Percentiles rank a stretch among this genome's conserved stretches.
Conservation (phyloP, 2,888 invertebrate species). For the Drosophila infuscata region DNA sequence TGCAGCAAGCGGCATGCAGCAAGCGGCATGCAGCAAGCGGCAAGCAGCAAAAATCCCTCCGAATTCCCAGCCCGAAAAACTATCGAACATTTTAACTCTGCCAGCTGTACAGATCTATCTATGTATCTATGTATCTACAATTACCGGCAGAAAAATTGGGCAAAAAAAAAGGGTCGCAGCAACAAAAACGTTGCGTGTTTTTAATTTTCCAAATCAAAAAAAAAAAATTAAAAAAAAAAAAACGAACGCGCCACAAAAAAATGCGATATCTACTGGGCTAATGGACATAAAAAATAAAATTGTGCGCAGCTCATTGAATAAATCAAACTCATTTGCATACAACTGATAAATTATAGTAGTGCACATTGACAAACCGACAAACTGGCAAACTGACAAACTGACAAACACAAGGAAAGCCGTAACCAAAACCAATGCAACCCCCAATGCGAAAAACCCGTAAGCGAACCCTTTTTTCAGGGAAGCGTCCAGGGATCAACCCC, state of each 20-base stretch:
- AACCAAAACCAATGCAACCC: slow-evolving; percentile 59
- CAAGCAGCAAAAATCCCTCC: slow-evolving; percentile 8
- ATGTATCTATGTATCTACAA: background rate
- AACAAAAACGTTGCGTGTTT: slow-evolving; percentile 10
- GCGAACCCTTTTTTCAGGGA: slow-evolving; percentile 55
- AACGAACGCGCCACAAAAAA: background rate
- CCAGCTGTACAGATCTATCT: slow-evolving; percentile 54
- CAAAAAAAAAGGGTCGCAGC: slow-evolving; percentile 33
- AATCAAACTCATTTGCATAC: slow-evolving; percentile 81
- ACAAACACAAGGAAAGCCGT: slow-evolving; percentile 7
- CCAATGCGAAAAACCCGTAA: slow-evolving; percentile 13
- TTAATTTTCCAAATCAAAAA: slow-evolving; percentile 21
- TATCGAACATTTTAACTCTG: slow-evolving; percentile 30
- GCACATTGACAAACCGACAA: slow-evolving; percentile 55
- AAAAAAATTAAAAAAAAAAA: slow-evolving; percentile 19
- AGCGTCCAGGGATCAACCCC: slow-evolving; percentile 37
- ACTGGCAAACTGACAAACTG: slow-evolving; percentile 6
- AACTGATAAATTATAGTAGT: slow-evolving; percentile 74
- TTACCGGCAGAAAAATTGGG: background rate
- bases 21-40: background rate
- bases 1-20: slow-evolving; percentile 40
- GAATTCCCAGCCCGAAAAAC: slow-evolving; percentile 30
- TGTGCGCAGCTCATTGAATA: slow-evolving; percentile 80
- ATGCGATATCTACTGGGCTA: slow-evolving; percentile 40
- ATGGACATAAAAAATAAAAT: slow-evolving; percentile 65